Evolutionary conservation across 2,888 invertebrate species (phyloP), one percentile per base, ranked within the genome.

Genomic region (Petrolisthes manimaculis): DNA sequence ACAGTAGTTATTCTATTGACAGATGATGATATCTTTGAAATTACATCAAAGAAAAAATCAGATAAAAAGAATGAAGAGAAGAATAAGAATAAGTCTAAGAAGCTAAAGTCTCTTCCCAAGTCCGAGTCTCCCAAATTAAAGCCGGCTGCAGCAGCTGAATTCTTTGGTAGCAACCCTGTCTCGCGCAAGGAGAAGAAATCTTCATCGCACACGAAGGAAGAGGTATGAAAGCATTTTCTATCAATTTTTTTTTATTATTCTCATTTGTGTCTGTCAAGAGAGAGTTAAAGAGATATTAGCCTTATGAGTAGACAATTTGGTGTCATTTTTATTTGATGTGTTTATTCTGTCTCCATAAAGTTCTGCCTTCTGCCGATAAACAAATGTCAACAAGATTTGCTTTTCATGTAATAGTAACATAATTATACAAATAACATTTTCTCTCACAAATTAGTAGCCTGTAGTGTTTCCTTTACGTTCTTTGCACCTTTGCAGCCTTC

Each of bases 1-100:
- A 37, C 51, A 53, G 6, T 24, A n/a, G 9, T 54, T 77, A n/a
- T 21, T 67, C 12, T 54, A 37, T 83, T 55, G 75, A n/a, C 61
- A 88, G 88, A 88, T 85, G 88, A 88, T 81, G 88, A 88, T 5
- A 24, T 84, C 18, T 82, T 88, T 21, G 21, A 8, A 51, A 21
- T 8, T 21, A 78, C 21, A 54, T 18, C 9, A 14, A 24, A 24
- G 12, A 84, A 69, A 55, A 24, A 1, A 37, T 75, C 69, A 71
- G 82, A 87, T 56, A 74, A 24, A 4, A n/a, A 37, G 12, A 56
- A 78, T 37, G 69, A 86, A 69, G 78, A 75, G 55, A 51, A 74
- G 53, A 51, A 37, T 4, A 24, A 21, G 61, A 5, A 61, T 2
- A 87, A 87, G 51, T 14, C 75, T 5, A 53, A 71, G 5, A 87